These are phyloP conservation scores for Sebastes cheni DNA, from an alignment of 2,797 vertebrate genomes.

Conservation along the genomic window DNA sequence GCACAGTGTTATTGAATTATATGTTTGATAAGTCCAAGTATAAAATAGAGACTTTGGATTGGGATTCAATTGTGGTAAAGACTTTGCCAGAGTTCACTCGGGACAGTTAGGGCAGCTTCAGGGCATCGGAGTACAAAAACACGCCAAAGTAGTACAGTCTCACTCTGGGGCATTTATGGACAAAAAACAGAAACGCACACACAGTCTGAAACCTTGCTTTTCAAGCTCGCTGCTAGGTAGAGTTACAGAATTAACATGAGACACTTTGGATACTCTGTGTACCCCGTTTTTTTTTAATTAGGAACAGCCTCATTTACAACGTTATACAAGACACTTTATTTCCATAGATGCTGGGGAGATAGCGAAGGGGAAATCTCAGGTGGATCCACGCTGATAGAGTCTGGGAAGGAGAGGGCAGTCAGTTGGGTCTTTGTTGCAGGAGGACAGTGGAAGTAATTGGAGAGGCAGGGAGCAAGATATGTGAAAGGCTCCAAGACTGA, in stretches of 20 bases:
- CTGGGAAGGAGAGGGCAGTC: constrained; percentile 85
- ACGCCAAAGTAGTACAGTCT: constrained; percentile 60
- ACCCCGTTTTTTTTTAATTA: constrained; percentile 77
- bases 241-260: constrained; percentile 95
- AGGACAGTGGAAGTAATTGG: constrained; percentile 86
- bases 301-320: constrained; percentile 78
- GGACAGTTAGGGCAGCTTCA: constrained; percentile 67
- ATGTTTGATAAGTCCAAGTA: background rate
- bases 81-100: constrained; percentile 47
- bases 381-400: constrained; percentile 78
- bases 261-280: constrained; percentile 74
- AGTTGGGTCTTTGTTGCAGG: constrained; percentile 81
- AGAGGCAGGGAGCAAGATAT: constrained; percentile 80
- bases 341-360: constrained; percentile 83
- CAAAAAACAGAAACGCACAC: constrained; percentile 77
- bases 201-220: constrained; percentile 84
- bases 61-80: constrained; percentile 58
- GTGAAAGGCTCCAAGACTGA: constrained; percentile 81
- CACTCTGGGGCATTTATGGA: constrained; percentile 80
- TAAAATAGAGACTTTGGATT: constrained; percentile 11
- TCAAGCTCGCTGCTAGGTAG: constrained; percentile 81
- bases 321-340: constrained; percentile 79
- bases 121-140: constrained; percentile 34
- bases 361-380: constrained; percentile 71
- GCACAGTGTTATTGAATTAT: background rate